These are phyloP conservation scores for Natator depressus DNA, from an alignment of 2,113 vertebrate genomes.

Conservation along the genomic window DNA sequence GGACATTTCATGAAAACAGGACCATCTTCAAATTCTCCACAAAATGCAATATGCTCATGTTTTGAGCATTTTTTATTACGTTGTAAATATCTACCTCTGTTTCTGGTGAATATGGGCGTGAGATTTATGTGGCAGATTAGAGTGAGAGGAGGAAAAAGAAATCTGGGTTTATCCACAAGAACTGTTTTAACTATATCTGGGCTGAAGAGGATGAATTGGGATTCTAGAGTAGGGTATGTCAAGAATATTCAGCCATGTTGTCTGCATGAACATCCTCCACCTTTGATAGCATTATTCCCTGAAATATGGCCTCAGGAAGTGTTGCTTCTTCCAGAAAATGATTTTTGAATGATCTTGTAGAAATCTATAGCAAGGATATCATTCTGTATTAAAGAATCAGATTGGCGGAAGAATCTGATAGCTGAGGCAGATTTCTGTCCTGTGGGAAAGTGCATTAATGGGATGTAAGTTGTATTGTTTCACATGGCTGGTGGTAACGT, in stretches of 20 bases:
- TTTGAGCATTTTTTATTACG: neutral
- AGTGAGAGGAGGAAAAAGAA: neutral
- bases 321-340: neutral
- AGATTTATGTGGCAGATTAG: neutral
- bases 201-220: neutral
- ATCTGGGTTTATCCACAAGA: neutral
- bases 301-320: neutral
- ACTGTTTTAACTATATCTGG: neutral
- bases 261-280: neutral
- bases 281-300: neutral
- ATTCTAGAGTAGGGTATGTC: neutral
- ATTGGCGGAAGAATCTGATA: neutral
- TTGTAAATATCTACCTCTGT: neutral
- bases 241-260: neutral
- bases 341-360: slow-evolving; percentile 4
- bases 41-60: neutral
- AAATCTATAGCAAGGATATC: neutral
- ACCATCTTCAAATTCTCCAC: neutral
- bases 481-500: neutral
- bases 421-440: neutral
- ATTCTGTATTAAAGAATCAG: neutral
- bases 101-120: neutral
- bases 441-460: neutral
- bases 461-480: neutral
- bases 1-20: accelerated